Percentiles rank a stretch among this genome's conserved stretches.
These are phyloP conservation scores for Melanargia galathea DNA, from an alignment of 2,888 invertebrate genomes.

Conservation along the genomic window DNA sequence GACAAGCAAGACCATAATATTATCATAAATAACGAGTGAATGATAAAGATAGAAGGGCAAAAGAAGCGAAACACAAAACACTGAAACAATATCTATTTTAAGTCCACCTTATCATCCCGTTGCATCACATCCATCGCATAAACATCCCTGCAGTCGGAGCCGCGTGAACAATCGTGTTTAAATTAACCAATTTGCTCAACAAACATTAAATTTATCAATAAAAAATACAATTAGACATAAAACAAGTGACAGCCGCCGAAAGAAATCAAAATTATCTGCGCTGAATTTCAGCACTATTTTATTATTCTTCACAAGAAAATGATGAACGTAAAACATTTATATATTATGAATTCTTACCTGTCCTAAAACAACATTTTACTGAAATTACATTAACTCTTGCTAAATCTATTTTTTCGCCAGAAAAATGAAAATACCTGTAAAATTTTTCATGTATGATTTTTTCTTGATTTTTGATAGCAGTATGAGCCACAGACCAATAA, in stretches of 20 bases:
- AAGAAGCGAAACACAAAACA: slow-evolving; percentile 52
- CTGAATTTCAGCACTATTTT: slow-evolving; percentile 46
- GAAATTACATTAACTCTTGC: slow-evolving; percentile 47
- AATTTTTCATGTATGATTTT: slow-evolving; percentile 59
- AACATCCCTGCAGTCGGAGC: slow-evolving; percentile 66
- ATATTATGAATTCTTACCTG: slow-evolving; percentile 56
- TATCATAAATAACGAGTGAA: not conserved
- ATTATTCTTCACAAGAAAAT: slow-evolving; percentile 20
- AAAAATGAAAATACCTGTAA: slow-evolving; percentile 59
- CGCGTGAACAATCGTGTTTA: slow-evolving; percentile 60
- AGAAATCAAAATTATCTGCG: slow-evolving; percentile 41
- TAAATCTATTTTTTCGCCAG: slow-evolving; percentile 53
- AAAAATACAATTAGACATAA: slow-evolving; percentile 68
- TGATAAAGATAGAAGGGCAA: slow-evolving; percentile 38
- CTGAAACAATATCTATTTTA: slow-evolving; percentile 39
- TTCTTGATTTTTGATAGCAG: slow-evolving; percentile 59
- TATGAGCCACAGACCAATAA: too few relatives aligned
- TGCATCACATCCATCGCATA: slow-evolving; percentile 73
- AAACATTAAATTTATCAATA: slow-evolving; percentile 40
- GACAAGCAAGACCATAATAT: slow-evolving; percentile 28
- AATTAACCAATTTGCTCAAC: slow-evolving; percentile 33
- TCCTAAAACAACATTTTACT: slow-evolving; percentile 59
- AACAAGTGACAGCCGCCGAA: slow-evolving; percentile 80
- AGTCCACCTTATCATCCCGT: slow-evolving; percentile 79
- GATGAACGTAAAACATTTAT: slow-evolving; percentile 13